Percentiles rank a stretch among this genome's conserved stretches.
phyloP scores from a whole-genome alignment of 2,113 vertebrate genomes.

The Dasyprocta punctata region DNA sequence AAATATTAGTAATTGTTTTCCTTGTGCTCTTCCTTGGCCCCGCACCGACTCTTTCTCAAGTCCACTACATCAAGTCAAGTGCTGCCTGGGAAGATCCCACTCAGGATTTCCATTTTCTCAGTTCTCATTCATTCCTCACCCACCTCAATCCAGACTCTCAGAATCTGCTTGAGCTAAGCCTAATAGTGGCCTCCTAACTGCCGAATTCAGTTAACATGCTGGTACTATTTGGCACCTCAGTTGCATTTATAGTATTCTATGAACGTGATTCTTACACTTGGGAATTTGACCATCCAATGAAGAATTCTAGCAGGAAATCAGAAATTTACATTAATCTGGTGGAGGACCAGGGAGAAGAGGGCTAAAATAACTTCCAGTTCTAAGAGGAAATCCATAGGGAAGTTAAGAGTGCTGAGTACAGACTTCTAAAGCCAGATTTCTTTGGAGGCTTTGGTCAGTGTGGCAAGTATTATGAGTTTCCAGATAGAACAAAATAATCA shows the following conservation, averaged over 20 bases:
- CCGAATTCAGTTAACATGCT: background rate
- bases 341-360: background rate
- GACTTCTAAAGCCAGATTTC: background rate
- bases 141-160: background rate
- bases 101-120: background rate
- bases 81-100: background rate
- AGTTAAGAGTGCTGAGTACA: background rate
- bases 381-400: rapidly evolving
- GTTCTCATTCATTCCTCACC: background rate
- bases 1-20: background rate
- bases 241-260: background rate
- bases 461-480: background rate
- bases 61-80: background rate
- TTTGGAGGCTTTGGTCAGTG: background rate
- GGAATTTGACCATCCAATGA: background rate
- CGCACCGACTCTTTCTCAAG: background rate
- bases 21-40: background rate
- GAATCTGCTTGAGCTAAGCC: background rate
- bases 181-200: background rate
- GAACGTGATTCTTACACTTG: background rate
- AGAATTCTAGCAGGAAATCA: background rate
- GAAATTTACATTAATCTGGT: background rate
- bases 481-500: background rate
- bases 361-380: background rate
- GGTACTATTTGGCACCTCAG: background rate